A percentile compares a stretch with the other conserved stretches of the same genome.
Evolutionary conservation across 2,888 invertebrate genomes (phyloP).

Genomic region (Heliconius hortense): DNA sequence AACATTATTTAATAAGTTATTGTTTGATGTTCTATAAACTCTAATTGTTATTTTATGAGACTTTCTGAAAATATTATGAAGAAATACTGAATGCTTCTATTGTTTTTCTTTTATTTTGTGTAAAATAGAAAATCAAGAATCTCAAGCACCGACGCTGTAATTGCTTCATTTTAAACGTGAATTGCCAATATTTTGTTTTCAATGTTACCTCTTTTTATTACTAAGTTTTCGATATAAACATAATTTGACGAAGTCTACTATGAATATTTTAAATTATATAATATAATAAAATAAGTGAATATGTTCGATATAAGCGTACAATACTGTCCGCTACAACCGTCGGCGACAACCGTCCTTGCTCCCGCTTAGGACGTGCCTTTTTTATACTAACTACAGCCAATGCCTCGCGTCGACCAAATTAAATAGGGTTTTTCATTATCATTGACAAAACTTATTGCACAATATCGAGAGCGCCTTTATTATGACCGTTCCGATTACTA

Average conservation of each 20-base stretch:
- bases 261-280: not conserved
- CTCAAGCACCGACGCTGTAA: too few relatives aligned
- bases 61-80: slow-evolving; percentile 1
- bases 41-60: not conserved
- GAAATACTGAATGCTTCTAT: not conserved
- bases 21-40: not conserved
- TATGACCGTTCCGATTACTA: slow-evolving; percentile 67
- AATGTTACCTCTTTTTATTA: slow-evolving; percentile 1
- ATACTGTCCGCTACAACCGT: not conserved
- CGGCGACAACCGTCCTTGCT: not conserved
- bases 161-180: slow-evolving; percentile 3
- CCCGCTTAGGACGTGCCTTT: slow-evolving; percentile 28
- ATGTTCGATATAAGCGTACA: not conserved
- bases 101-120: not conserved
- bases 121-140: slow-evolving; percentile 1
- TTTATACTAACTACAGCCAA: slow-evolving; percentile 58
- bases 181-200: slow-evolving; percentile 10
- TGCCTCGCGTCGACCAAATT: slow-evolving; percentile 73
- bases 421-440: slow-evolving; percentile 77
- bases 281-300: slow-evolving; percentile 6
- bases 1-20: too few relatives aligned
- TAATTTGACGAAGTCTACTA: not conserved
- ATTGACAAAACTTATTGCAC: slow-evolving; percentile 79
- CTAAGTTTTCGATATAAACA: not conserved
- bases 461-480: slow-evolving; percentile 72